Evolutionary conservation across 2,113 vertebrate species (phyloP).

Genomic region (Puma concolor): DNA sequence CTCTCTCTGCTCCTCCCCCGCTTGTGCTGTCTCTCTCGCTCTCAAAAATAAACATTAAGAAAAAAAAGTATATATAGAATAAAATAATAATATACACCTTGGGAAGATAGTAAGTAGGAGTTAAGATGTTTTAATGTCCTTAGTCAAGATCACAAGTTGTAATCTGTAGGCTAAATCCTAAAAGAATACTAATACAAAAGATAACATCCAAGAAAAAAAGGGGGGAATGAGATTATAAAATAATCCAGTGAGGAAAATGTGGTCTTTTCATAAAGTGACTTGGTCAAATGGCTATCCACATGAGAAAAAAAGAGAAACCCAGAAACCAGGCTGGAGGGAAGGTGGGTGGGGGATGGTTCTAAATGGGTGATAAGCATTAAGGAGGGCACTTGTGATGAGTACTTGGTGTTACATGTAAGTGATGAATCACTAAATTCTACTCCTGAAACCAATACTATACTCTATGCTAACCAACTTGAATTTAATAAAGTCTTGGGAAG

Average conservation of each 20-base stretch:
- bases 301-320: neutral
- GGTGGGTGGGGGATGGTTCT: too few relatives aligned
- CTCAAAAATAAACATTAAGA: too few relatives aligned
- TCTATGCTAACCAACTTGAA: too few relatives aligned
- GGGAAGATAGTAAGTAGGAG: neutral
- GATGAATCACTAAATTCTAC: too few relatives aligned
- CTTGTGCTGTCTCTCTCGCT: too few relatives aligned
- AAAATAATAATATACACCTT: neutral
- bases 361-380: too few relatives aligned
- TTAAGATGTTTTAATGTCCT: slow-evolving; percentile 18
- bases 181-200: neutral
- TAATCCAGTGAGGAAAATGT: neutral
- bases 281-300: neutral
- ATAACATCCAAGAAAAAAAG: neutral
- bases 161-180: neutral
- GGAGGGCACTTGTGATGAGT: too few relatives aligned
- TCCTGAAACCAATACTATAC: too few relatives aligned
- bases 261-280: neutral
- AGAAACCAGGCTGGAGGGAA: neutral
- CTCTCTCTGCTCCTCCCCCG: too few relatives aligned
- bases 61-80: neutral
- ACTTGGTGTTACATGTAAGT: too few relatives aligned
- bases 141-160: neutral
- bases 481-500: too few relatives aligned
- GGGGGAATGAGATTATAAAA: neutral